These are phyloP conservation scores for Conus canariensis DNA, from an alignment of 2,888 invertebrate species.

Conservation along the genomic window DNA sequence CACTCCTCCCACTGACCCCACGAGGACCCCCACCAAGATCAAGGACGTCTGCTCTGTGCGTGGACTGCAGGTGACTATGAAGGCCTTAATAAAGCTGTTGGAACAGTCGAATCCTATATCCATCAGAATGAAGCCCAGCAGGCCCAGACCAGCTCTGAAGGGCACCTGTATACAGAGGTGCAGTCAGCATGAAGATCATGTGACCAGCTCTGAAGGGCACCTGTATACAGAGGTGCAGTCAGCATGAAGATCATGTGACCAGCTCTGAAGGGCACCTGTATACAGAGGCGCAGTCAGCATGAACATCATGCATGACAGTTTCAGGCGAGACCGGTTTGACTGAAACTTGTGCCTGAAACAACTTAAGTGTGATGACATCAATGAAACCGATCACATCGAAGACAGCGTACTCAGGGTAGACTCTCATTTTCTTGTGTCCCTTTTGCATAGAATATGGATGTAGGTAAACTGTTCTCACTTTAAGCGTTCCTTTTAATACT, in stretches of 20 bases:
- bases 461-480: too few species aligned
- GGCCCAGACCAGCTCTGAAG: neutral
- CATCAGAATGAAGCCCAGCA: constrained; percentile 15
- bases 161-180: neutral
- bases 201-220: neutral
- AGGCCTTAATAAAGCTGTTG: neutral
- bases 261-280: neutral
- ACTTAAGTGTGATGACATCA: too few species aligned
- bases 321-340: too few species aligned
- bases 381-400: too few species aligned
- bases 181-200: too few species aligned
- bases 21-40: constrained; percentile 6
- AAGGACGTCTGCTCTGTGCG: constrained; percentile 1
- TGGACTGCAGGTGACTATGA: neutral
- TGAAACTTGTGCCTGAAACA: too few species aligned
- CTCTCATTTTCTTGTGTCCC: too few species aligned
- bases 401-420: too few species aligned
- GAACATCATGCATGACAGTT: too few species aligned
- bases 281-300: neutral
- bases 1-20: constrained; percentile 4
- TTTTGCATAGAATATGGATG: too few species aligned
- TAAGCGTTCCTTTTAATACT: too few species aligned
- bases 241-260: too few species aligned
- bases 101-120: constrained; percentile 17
- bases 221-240: neutral